Conservation (phyloP, 1,140 invertebrate genomes). For the Aphaenogaster floridana region DNA sequence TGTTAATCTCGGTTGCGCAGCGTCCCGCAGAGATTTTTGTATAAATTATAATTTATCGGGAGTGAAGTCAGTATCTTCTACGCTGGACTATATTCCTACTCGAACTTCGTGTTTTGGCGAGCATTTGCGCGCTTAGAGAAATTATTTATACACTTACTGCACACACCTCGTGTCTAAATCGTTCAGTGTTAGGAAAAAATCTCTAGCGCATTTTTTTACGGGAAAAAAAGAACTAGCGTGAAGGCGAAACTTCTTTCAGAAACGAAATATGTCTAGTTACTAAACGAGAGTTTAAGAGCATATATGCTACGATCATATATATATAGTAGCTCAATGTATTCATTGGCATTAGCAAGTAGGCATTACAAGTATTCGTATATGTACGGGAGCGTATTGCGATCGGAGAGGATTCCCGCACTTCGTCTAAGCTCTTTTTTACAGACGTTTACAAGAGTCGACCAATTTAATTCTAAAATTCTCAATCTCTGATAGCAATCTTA, state of each 20-base stretch:
- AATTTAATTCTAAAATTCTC: constrained; percentile 37
- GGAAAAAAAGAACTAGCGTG: constrained; percentile 61
- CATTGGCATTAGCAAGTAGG: constrained; percentile 71
- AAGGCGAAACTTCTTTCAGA: constrained; percentile 66
- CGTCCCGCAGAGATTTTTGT: constrained; percentile 64
- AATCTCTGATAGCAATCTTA: constrained; percentile 29
- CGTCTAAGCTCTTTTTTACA: constrained; percentile 36
- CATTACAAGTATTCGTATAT: constrained; percentile 73
- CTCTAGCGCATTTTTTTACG: constrained; percentile 64
- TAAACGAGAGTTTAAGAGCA: constrained; percentile 68
- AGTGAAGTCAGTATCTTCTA: constrained; percentile 82
- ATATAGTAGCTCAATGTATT: constrained; percentile 77
- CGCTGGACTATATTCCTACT: constrained; percentile 76
- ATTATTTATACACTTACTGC: constrained; percentile 75
- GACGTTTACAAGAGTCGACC: constrained; percentile 49
- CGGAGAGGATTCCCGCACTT: constrained; percentile 58
- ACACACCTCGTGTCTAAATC: constrained; percentile 67
- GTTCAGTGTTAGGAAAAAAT: constrained; percentile 1
- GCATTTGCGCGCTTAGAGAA: constrained; percentile 73
- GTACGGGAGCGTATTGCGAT: constrained; percentile 64
- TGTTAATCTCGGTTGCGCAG: constrained; percentile 65
- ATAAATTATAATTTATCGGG: constrained; percentile 78
- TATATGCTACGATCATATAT: constrained; percentile 76
- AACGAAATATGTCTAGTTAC: constrained; percentile 72
- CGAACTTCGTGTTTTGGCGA: constrained; percentile 75